These are phyloP conservation scores for Ectemnius cavifrons DNA, from an alignment of 2,888 invertebrate genomes.

Conservation along the genomic window DNA sequence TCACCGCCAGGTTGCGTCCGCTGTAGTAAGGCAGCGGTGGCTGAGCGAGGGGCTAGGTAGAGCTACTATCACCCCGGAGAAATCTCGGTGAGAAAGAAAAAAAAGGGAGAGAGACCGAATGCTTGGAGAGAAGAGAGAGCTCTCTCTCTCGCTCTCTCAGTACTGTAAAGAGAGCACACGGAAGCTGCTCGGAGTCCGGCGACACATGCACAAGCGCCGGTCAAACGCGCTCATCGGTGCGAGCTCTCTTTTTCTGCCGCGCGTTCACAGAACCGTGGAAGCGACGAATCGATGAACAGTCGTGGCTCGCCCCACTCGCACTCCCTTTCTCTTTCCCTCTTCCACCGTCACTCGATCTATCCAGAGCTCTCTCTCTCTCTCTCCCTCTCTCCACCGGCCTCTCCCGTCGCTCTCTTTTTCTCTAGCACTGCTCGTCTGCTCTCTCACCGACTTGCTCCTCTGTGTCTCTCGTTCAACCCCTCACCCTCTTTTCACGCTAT, in stretches of 20 bases:
- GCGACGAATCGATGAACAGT: slow-evolving; percentile 61
- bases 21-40: slow-evolving; percentile 28
- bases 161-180: background rate
- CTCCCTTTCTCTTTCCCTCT: slow-evolving; percentile 20
- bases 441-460: slow-evolving; percentile 3
- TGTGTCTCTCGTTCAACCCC: background rate
- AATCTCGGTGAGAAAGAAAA: too few relatives aligned
- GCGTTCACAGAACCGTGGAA: slow-evolving; percentile 60
- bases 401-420: background rate
- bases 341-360: too few relatives aligned
- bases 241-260: slow-evolving; percentile 46
- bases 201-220: slow-evolving; percentile 18
- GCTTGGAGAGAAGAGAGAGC: too few relatives aligned
- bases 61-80: background rate
- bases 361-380: background rate
- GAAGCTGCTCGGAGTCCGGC: slow-evolving; percentile 18
- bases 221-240: slow-evolving; percentile 43
- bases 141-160: too few relatives aligned
- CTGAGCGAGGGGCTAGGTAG: background rate
- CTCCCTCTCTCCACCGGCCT: slow-evolving; percentile 10
- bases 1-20: slow-evolving; percentile 56
- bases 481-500: background rate
- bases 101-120: too few relatives aligned
- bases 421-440: slow-evolving; percentile 5
- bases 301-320: slow-evolving; percentile 56